phyloP scores from a whole-genome alignment of 2,797 vertebrate species.

The Phoebastria nigripes region DNA sequence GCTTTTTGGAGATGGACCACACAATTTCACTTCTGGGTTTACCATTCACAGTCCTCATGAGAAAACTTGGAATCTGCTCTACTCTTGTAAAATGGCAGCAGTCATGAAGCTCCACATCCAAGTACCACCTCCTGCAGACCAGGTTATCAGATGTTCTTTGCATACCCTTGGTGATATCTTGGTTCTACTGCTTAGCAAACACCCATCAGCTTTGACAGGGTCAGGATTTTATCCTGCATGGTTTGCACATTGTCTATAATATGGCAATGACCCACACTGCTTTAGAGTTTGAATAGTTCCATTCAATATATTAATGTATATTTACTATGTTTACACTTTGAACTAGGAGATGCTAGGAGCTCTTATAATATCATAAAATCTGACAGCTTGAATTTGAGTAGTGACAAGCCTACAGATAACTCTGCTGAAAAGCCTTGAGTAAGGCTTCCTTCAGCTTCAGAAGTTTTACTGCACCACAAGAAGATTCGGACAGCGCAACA shows the following conservation, averaged over 20 bases:
- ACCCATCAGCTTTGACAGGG: background rate
- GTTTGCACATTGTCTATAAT: background rate
- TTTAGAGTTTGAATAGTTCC: background rate
- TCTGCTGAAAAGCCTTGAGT: background rate
- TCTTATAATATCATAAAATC: background rate
- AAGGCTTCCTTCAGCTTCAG: background rate
- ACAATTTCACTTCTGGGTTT: background rate
- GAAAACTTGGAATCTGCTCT: background rate
- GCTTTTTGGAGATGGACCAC: background rate
- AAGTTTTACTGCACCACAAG: background rate
- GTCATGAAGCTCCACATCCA: background rate
- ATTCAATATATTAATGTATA: background rate
- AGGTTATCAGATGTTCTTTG: background rate
- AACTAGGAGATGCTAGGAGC: background rate
- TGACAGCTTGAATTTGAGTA: background rate
- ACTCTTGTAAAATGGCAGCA: background rate
- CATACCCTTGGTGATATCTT: background rate
- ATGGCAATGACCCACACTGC: background rate
- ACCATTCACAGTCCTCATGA: background rate
- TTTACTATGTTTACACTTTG: background rate
- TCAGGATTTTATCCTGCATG: background rate
- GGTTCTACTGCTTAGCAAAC: background rate
- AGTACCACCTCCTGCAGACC: background rate
- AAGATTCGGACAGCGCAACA: background rate
- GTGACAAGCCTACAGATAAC: background rate